Conservation (phyloP, 2,113 vertebrate species). For the Phalacrocorax carbo region DNA sequence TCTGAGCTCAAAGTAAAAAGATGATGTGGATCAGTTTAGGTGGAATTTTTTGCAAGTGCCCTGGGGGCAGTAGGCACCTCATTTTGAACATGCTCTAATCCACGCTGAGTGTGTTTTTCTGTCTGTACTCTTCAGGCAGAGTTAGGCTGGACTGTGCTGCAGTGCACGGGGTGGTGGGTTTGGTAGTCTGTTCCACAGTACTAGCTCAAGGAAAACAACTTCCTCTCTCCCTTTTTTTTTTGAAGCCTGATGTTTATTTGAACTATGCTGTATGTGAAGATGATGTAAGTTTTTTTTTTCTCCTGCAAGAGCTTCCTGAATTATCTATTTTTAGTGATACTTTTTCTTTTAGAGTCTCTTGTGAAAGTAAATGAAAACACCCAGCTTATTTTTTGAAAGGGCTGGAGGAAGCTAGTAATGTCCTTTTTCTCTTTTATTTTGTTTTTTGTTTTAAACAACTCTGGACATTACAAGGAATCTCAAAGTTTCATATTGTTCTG, state of each 20-base stretch:
- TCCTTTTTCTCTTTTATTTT: not conserved
- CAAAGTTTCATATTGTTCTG: not conserved
- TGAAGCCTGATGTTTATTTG: slow-evolving; percentile 51
- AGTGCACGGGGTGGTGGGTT: not conserved
- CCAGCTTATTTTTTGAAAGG: slow-evolving; percentile 8
- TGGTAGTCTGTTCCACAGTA: not conserved
- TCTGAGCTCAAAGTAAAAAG: not conserved
- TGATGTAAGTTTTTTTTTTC: slow-evolving; percentile 20
- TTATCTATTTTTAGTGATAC: slow-evolving; percentile 43
- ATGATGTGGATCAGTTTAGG: not conserved
- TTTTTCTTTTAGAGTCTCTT: not conserved
- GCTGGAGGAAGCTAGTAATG: not conserved
- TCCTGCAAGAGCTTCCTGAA: slow-evolving; percentile 33
- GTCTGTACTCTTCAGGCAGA: not conserved
- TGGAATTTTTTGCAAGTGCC: not conserved
- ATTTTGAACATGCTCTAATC: not conserved
- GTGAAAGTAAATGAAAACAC: slow-evolving; percentile 44
- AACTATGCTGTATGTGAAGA: slow-evolving; percentile 16
- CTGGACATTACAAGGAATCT: not conserved
- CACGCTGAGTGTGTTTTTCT: not conserved
- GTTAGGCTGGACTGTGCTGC: not conserved
- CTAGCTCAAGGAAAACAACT: not conserved
- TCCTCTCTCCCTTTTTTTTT: not conserved
- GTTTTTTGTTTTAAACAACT: not conserved
- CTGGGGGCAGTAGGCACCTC: not conserved